These are phyloP conservation scores for Nansenia antarctica DNA, from an alignment of 2,113 vertebrate species.

Conservation along the genomic window DNA sequence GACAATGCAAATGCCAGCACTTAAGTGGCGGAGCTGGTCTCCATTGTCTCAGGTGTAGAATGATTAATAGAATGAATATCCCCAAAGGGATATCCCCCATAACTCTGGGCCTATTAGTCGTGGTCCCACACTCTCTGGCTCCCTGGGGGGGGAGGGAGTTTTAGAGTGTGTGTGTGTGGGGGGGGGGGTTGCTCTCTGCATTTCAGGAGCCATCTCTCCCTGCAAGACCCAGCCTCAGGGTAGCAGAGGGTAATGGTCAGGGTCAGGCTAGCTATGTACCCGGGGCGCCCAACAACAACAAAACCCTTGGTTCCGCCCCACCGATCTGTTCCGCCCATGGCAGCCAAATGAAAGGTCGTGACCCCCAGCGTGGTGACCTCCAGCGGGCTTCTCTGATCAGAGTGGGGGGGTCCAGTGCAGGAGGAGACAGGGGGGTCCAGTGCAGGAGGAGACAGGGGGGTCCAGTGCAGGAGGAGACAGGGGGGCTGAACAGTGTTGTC, in stretches of 20 bases:
- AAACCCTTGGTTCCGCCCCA: constrained; percentile 17
- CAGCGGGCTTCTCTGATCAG: background rate
- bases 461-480: no score
- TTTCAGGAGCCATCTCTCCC: background rate
- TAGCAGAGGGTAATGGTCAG: constrained; percentile 9
- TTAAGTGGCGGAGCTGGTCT: no score
- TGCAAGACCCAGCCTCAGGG: background rate
- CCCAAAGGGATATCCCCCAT: no score
- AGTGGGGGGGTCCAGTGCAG: no score
- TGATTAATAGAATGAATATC: no score
- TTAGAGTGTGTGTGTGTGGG: background rate
- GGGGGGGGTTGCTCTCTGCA: background rate
- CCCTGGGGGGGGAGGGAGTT: background rate
- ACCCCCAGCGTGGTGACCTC: constrained; percentile 5
- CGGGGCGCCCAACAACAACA: constrained; percentile 24
- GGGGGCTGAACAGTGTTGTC: no score
- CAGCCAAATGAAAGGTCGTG: background rate
- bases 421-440: no score
- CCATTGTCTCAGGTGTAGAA: no score
- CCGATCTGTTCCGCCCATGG: background rate
- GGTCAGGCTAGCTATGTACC: constrained; percentile 16
- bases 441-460: no score
- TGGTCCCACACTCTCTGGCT: background rate
- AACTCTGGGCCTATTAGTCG: no score
- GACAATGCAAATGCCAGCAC: no score